Base-by-base conservation (phyloP, 2,888 invertebrate species). In the Oxyteleia sp. region DNA sequence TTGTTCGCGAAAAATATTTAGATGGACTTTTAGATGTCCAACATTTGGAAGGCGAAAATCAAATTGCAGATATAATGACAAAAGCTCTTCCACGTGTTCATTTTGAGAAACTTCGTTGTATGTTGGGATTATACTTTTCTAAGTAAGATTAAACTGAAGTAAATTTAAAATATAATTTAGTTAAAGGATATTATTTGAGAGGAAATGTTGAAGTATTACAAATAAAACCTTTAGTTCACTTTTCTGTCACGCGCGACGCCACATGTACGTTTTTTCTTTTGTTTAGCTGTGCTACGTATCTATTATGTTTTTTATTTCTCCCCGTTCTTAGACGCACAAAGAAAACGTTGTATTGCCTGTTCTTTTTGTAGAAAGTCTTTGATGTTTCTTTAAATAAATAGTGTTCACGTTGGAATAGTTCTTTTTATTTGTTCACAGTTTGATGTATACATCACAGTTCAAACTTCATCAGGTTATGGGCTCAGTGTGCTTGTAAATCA, bases 1-100 rank as follows among this genome's bases (percentile, higher is more conserved):
- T 79, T 47, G 49, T 79, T 55, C 61, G 71, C 0, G 79, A 71
- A 61, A 59, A 71, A 49, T 20, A 20, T 49, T 18, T 20, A 3
- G 26, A 26, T 20, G 49, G 51, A 23, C 20, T 15, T 49, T 23
- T 49, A 5, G 4, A 16, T 20, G n/a, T 23, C n/a, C 11, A 49
- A 7, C n/a, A 49, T 23, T 2, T 23, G 23, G 11, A 16, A 11
- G 18, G 23, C 11, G 49, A 49, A n/a, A 23, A 49, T 8, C 23
- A 49, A 23, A 18, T 18, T 11, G 49, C 23, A 10, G 49, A 49
- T 20, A 49, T 49, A n/a, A 11, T 49, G 5, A 49, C 49, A 11
- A 49, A 49, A 20, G 18, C 23, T n/a, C 8, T 49, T 49, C n/a
- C 49, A 18, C 49, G 49, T 23, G 5, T n/a, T 23, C 10, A 5